Evolutionary conservation across 2,113 vertebrate species (phyloP), one percentile per base, ranked within the genome.

Genomic region (Uropsilus gracilis): DNA sequence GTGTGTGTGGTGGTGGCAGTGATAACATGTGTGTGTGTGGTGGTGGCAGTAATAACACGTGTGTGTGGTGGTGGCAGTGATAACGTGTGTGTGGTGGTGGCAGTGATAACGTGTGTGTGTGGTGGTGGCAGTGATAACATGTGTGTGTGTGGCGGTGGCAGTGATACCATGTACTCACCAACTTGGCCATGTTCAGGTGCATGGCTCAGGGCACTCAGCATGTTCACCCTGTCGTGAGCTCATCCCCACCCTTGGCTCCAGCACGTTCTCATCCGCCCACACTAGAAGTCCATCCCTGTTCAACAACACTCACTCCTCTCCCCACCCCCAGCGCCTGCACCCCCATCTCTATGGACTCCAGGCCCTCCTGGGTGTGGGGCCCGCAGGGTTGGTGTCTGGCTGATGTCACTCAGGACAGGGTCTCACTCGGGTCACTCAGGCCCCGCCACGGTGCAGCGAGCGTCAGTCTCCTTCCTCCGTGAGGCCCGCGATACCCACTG

Each of bases 171-270:
- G 30, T 39, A n/a, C 22, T 4, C 8, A 63, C 72, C 72, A 0
- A 20, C 8, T 18, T 53, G n/a, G 42, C 71, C 61, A 14, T 16
- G 20, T 50, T 39, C 16, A 46, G 44, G 53, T 0, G 8, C 26
- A 0, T 6, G 37, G 63, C 44, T 71, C 63, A 6, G 57, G 0
- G 8, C 34, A 18, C 0, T n/a, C 0, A 20, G 50, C 5, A 17
- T 16, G 2, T 0, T n/a, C 61, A 68, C 55, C 2, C 3, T 5
- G 37, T 12, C 0, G 2, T 39, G 26, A 39, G 11, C 1, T 66
- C 55, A 1, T 24, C 68, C 57, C 28, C 61, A 59, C 30, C 34
- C 24, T 50, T 6, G 1, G 14, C 53, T 84, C 55, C 30, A 85
- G 87, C 61, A 78, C 34, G 0, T 85, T 42, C 42, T 66, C 80